Conservation (phyloP, 2,888 invertebrate species). For the Lasioglossum calceatum region DNA sequence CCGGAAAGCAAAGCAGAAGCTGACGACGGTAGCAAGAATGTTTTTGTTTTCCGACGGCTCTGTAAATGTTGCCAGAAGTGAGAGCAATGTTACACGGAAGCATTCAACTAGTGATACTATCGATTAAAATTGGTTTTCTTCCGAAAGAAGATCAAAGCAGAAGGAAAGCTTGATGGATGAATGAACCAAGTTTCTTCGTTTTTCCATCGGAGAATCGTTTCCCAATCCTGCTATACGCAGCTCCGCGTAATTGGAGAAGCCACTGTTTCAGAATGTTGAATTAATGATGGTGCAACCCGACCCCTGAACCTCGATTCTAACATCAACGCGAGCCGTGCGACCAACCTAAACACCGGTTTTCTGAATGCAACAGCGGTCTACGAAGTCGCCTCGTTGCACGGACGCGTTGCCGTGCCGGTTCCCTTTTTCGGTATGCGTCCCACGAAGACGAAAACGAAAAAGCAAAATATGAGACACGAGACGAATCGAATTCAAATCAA, state of each 20-base stretch:
- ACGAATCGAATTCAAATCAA: conserved; percentile 54
- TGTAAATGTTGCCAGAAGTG: not conserved
- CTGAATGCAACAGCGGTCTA: conserved; percentile 21
- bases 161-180: not conserved
- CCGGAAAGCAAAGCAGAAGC: not conserved
- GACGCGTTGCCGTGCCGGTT: conserved; percentile 3
- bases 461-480: conserved; percentile 45
- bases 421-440: conserved; percentile 4
- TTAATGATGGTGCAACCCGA: conserved; percentile 45
- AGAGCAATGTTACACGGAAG: not conserved
- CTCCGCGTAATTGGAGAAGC: conserved; percentile 32
- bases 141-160: not conserved
- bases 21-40: not conserved
- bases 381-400: conserved; percentile 21
- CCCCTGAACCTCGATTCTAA: conserved; percentile 44
- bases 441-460: not conserved
- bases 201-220: not conserved
- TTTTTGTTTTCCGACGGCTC: not conserved
- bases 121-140: not conserved
- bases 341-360: conserved; percentile 34
- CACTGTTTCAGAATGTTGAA: conserved; percentile 40
- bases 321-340: conserved; percentile 47
- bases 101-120: not conserved
- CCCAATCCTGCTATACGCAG: conserved; percentile 1
- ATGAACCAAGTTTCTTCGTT: conserved; percentile 13